Conservation (phyloP, 2,888 invertebrate genomes). For the Colletes collaris region DNA sequence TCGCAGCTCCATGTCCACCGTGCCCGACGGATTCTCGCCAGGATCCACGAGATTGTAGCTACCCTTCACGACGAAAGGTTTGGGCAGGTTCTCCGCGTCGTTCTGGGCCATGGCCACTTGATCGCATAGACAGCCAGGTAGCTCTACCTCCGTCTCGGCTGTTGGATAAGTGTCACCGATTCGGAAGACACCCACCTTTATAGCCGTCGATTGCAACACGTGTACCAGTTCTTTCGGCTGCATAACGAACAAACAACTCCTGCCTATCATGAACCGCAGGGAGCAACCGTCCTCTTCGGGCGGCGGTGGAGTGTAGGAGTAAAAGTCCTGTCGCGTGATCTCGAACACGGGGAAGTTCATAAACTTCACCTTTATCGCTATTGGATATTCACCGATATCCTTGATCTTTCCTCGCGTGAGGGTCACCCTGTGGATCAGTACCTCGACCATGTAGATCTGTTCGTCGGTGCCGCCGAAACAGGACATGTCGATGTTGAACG, state of each 20-base stretch:
- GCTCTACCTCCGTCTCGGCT: conserved; percentile 74
- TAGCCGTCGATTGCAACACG: conserved; percentile 70
- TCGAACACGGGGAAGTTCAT: conserved; percentile 79
- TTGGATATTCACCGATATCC: conserved; percentile 67
- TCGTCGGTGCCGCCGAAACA: conserved; percentile 78
- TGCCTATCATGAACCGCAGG: conserved; percentile 74
- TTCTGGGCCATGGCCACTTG: conserved; percentile 79
- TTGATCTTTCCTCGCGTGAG: conserved; percentile 72
- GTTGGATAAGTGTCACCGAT: conserved; percentile 78
- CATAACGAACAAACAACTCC: conserved; percentile 76
- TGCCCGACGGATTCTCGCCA: conserved; percentile 77
- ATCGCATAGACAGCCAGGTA: conserved; percentile 79
- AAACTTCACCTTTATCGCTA: conserved; percentile 77
- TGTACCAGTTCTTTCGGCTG: conserved; percentile 76
- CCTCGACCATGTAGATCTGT: conserved; percentile 76
- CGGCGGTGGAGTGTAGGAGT: conserved; percentile 59
- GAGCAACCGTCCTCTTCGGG: conserved; percentile 59
- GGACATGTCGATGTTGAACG: conserved; percentile 71
- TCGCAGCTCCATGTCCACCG: conserved; percentile 72
- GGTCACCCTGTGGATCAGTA: conserved; percentile 74
- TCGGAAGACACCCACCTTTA: conserved; percentile 78
- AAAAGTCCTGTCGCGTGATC: conserved; percentile 75
- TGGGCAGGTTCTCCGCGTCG: conserved; percentile 74
- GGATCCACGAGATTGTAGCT: conserved; percentile 74
- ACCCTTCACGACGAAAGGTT: conserved; percentile 74